A percentile compares a stretch with the other conserved stretches of the same genome.
Conservation (phyloP, 2,888 invertebrate genomes). For the Pterobdella sp. region DNA sequence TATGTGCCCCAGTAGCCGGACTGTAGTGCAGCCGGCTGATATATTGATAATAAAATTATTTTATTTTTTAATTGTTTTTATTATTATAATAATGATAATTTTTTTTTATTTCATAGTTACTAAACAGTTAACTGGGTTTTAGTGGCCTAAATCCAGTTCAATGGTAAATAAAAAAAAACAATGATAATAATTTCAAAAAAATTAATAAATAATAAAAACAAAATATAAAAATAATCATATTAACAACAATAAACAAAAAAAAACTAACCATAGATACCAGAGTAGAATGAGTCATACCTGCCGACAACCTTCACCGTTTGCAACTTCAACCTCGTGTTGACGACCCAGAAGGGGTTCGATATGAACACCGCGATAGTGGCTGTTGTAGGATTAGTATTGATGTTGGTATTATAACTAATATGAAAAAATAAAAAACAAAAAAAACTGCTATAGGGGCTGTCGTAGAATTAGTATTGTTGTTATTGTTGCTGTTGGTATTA, state of each 20-base stretch:
- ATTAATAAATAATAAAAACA: slow-evolving; percentile 13
- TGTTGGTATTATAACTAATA: too few species aligned
- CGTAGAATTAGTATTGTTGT: too few species aligned
- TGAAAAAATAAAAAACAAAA: too few species aligned
- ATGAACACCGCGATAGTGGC: slow-evolving; percentile 75
- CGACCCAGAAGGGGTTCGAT: slow-evolving; percentile 86
- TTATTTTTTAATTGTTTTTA: too few species aligned
- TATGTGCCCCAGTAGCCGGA: too few species aligned
- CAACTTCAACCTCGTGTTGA: slow-evolving; percentile 78
- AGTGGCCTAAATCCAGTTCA: background rate
- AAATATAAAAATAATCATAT: background rate
- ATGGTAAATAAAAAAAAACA: background rate
- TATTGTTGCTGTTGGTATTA: too few species aligned
- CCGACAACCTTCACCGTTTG: slow-evolving; percentile 54
- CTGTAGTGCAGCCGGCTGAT: too few species aligned
- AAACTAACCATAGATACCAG: slow-evolving; percentile 17
- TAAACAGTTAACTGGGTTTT: too few species aligned
- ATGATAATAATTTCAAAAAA: background rate
- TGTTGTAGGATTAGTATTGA: slow-evolving; percentile 51
- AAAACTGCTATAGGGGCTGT: too few species aligned
- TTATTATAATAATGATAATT: too few species aligned
- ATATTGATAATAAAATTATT: too few species aligned
- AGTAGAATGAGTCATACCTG: slow-evolving; percentile 1
- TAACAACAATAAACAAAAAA: background rate
- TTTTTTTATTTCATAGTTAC: too few species aligned